These are phyloP conservation scores for Coreoperca whiteheadi DNA, from an alignment of 2,113 vertebrate species.

Conservation along the genomic window DNA sequence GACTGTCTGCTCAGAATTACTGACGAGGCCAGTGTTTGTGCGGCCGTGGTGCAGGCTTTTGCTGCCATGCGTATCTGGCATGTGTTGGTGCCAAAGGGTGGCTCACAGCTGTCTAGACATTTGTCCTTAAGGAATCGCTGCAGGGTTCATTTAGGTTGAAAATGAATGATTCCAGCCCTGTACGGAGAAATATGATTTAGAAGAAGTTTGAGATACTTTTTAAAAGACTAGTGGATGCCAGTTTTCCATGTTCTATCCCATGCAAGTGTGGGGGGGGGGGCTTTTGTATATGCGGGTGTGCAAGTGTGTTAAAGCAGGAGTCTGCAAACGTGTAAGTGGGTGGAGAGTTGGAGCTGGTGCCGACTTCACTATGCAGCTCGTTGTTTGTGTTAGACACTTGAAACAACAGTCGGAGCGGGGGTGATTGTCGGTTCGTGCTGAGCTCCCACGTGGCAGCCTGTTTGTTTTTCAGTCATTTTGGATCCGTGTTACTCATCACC, in stretches of 20 bases:
- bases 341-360: background rate
- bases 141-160: conserved; percentile 19
- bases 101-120: conserved; percentile 38
- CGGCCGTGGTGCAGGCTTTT: conserved; percentile 1
- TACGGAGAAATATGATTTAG: background rate
- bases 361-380: background rate
- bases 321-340: conserved; percentile 13
- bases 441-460: conserved; percentile 15
- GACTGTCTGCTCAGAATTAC: conserved; percentile 24
- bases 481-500: conserved; percentile 34
- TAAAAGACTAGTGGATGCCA: background rate
- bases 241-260: background rate
- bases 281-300: conserved; percentile 2
- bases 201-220: background rate
- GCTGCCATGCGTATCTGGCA: conserved; percentile 33
- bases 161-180: background rate
- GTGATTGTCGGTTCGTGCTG: conserved; percentile 5
- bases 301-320: background rate
- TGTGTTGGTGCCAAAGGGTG: conserved; percentile 27
- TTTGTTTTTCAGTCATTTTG: conserved; percentile 32
- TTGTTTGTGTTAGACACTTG: conserved; percentile 44
- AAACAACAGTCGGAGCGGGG: conserved; percentile 14
- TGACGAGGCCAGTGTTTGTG: conserved; percentile 43
- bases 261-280: background rate
- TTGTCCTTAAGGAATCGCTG: conserved; percentile 2